phyloP scores from a whole-genome alignment of 2,797 vertebrate genomes.

The Rhincodon typus region DNA sequence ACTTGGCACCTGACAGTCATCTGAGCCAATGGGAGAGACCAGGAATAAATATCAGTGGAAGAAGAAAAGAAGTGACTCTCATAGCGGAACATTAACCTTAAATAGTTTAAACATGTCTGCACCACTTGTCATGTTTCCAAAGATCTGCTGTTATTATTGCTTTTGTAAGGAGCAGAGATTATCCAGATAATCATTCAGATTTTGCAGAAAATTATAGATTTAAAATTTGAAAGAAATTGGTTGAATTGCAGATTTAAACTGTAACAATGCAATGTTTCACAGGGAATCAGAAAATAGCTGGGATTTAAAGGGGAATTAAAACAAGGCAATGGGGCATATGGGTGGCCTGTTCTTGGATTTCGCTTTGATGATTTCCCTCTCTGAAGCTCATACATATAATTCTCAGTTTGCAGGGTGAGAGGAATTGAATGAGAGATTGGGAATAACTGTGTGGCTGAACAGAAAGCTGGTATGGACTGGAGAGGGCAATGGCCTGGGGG shows the following conservation, averaged over 20 bases:
- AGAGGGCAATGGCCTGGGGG: not conserved
- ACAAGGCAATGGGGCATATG: not conserved
- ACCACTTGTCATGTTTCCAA: not conserved
- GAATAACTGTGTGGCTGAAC: not conserved
- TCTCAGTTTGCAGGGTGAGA: too few relatives aligned
- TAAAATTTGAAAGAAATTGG: not conserved
- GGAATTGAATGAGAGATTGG: not conserved
- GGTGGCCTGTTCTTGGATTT: not conserved
- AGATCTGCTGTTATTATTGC: not conserved
- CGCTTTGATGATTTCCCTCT: not conserved
- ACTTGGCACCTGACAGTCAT: not conserved
- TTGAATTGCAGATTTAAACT: not conserved
- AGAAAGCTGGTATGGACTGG: not conserved
- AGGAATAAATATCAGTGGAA: not conserved
- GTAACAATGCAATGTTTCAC: not conserved
- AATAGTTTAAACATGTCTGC: not conserved
- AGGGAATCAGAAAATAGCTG: not conserved
- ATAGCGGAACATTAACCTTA: not conserved
- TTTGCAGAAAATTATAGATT: not conserved
- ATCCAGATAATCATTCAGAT: not conserved
- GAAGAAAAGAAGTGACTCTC: not conserved
- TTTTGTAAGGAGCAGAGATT: not conserved
- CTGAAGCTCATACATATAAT: not conserved
- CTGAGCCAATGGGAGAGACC: not conserved
- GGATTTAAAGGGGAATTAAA: not conserved